Conservation (phyloP, 2,888 invertebrate species). For the Luffia ferchaultella region DNA sequence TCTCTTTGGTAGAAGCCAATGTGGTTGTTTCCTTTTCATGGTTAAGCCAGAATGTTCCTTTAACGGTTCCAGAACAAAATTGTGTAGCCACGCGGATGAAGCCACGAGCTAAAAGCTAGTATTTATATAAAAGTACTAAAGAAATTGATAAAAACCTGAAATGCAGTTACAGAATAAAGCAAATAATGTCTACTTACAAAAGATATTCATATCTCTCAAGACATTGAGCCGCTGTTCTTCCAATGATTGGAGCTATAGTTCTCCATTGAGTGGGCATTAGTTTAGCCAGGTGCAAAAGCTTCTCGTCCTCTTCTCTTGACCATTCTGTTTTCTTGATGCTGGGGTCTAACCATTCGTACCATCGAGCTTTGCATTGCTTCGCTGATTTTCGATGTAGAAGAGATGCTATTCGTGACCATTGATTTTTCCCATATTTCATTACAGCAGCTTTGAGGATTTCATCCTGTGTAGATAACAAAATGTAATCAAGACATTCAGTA, state of each 20-base stretch:
- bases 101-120: no score
- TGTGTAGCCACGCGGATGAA: no score
- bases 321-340: conserved; percentile 99
- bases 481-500: no score
- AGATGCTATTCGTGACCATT: conserved; percentile 99
- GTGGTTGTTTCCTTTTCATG: no score
- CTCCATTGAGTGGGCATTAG: conserved; percentile 99
- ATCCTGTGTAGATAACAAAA: conserved; percentile 76
- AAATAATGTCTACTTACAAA: conserved; percentile 70
- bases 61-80: no score
- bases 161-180: background rate
- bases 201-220: conserved; percentile 96
- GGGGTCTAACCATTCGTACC: conserved; percentile 99
- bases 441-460: conserved; percentile 99
- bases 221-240: conserved; percentile 98
- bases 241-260: conserved; percentile 99
- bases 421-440: conserved; percentile 99
- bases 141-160: background rate
- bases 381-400: conserved; percentile 97
- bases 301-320: conserved; percentile 99
- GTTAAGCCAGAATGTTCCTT: no score
- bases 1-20: no score
- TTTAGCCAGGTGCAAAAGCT: conserved; percentile 95
- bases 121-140: no score
- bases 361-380: conserved; percentile 98